Base-by-base conservation (phyloP, 2,797 vertebrate species). In the Acridotheres tristis region DNA sequence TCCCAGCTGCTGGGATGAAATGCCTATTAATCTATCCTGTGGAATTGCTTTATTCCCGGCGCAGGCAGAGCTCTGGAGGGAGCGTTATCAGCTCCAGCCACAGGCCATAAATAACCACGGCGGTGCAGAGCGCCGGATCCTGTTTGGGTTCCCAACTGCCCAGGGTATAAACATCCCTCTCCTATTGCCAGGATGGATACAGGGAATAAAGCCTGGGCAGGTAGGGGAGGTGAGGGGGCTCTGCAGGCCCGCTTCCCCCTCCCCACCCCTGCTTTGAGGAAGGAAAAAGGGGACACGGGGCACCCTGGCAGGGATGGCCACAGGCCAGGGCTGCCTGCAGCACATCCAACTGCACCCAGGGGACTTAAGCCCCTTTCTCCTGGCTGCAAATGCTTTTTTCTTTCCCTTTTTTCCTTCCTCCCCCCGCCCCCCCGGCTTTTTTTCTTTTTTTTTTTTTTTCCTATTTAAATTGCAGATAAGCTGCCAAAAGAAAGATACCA, bases 21-120 rank as follows among this genome's bases (percentile, higher is more conserved):
- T 96, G 97, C 86, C 96, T 93, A 96, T 97, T 97, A 97, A 97
- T 97, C 93, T 88, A 58, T 55, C 30, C 61, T 10, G 63, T 65
- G 95, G 89, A 95, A 96, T 97, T 94, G 94, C 95, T 95, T 94
- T 94, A 94, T 93, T 94, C 94, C 92, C 79, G 5, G 23, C 3
- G 90, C 84, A 75, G 96, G 89, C 95, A 62, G 66, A 53, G 91
- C 96, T 93, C 97, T 89, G 89, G 94, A 89, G 96, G 93, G 40
- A 89, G 71, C 92, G 66, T 94, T 95, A 95, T 97, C 97, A 91
- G 93, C 79, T 89, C 68, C 55, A 93, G 96, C 96, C 95, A 93
- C 88, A 63, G 85, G 94, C 93, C 93, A 95, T 96, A 97, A 96
- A 97, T 96, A 93, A 94, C 94, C 66, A 34, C 73, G 14, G 69